phyloP scores from a whole-genome alignment of 2,888 invertebrate species.

The Drosophila pegasa region DNA sequence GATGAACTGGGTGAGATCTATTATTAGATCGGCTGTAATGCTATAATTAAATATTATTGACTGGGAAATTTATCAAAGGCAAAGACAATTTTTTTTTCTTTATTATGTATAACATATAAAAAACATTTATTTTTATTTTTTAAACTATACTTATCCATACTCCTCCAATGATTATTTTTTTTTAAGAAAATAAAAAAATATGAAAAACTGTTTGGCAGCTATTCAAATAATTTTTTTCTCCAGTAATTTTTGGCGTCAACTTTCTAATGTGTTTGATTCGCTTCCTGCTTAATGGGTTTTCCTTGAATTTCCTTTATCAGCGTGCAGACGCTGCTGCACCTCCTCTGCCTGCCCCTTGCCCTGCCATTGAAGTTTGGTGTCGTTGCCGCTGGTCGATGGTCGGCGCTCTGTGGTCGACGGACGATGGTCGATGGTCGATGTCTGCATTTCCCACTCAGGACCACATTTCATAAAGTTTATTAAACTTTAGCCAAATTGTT shows the following conservation, averaged over 20 bases:
- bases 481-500: conserved; percentile 79
- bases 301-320: conserved; percentile 58
- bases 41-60: background rate
- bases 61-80: too few species aligned
- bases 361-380: conserved; percentile 55
- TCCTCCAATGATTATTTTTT: too few species aligned
- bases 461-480: conserved; percentile 80
- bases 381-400: conserved; percentile 38
- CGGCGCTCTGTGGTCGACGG: conserved; percentile 40
- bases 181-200: too few species aligned
- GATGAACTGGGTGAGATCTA: background rate
- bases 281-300: conserved; percentile 59
- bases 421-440: conserved; percentile 27
- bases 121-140: too few species aligned
- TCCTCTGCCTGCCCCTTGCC: conserved; percentile 12
- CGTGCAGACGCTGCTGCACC: conserved; percentile 11
- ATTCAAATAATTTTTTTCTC: background rate
- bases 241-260: conserved; percentile 33
- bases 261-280: conserved; percentile 55
- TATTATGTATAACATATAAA: too few species aligned
- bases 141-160: too few species aligned
- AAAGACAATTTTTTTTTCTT: too few species aligned
- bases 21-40: background rate
- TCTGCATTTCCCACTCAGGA: conserved; percentile 78
- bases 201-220: background rate